Percentiles rank a stretch among this genome's conserved stretches.
These are phyloP conservation scores for Coptotermes formosanus DNA, from an alignment of 1,140 invertebrate genomes.

Conservation along the genomic window DNA sequence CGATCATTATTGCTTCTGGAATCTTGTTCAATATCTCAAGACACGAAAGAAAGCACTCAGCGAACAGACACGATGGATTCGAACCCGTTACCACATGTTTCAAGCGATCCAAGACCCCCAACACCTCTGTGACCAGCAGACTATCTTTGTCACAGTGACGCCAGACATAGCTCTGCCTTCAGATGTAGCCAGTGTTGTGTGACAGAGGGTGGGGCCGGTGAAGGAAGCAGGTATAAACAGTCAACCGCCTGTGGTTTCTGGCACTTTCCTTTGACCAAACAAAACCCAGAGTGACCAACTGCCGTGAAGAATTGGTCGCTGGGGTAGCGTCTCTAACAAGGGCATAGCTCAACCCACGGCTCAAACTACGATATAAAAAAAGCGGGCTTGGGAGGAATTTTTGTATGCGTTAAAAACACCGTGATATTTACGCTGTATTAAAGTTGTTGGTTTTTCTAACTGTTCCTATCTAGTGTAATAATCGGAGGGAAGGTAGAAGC, in stretches of 20 bases:
- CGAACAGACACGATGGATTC: no score
- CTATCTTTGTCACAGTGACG: no score
- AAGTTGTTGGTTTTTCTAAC: not conserved
- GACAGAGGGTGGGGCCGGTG: not conserved
- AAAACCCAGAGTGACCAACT: not conserved
- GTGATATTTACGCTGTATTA: not conserved
- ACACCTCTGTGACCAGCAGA: no score
- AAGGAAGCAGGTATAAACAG: not conserved
- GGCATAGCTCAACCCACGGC: not conserved
- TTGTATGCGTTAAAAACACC: not conserved
- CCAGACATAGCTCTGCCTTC: not conserved
- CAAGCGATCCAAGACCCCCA: no score
- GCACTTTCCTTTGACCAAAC: not conserved
- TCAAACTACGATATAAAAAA: not conserved
- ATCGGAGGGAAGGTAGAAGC: not conserved
- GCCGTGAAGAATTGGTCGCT: not conserved
- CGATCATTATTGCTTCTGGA: no score
- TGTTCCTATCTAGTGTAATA: not conserved
- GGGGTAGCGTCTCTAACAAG: not conserved
- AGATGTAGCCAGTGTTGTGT: not conserved
- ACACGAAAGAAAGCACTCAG: no score
- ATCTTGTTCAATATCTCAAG: no score
- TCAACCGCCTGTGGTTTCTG: not conserved
- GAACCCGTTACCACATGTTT: no score
- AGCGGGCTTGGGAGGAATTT: not conserved